Evolutionary conservation across 2,797 vertebrate species (phyloP).

Genomic region (Sitta carolinensis): DNA sequence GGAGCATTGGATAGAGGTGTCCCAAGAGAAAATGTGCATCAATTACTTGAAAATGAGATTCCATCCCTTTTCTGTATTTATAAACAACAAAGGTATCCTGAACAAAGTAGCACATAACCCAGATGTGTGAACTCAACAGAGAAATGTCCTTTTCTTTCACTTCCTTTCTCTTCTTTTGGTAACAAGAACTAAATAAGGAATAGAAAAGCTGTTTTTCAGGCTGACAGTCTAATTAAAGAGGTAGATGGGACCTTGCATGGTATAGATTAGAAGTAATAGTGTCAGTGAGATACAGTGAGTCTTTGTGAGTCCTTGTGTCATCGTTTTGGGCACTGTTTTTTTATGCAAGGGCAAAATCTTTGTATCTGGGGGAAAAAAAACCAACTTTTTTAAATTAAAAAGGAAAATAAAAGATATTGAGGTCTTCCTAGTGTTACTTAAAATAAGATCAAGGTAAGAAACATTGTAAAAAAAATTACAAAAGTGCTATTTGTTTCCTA

Average conservation of each 20-base stretch:
- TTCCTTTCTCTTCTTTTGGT: constrained; percentile 78
- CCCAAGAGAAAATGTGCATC: constrained; percentile 62
- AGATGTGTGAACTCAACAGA: constrained; percentile 77
- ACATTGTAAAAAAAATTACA: constrained; percentile 81
- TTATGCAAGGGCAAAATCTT: constrained; percentile 93
- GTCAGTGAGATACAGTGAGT: constrained; percentile 91
- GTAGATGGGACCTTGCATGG: constrained; percentile 83
- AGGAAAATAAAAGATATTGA: constrained; percentile 89
- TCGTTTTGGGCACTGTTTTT: constrained; percentile 91
- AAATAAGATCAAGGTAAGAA: constrained; percentile 87
- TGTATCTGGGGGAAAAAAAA: constrained; percentile 83
- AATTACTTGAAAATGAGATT: constrained; percentile 79
- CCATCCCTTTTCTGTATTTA: constrained; percentile 79
- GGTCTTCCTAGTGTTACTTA: constrained; percentile 99
- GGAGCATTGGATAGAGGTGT: constrained; percentile 42
- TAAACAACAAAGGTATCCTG: constrained; percentile 74
- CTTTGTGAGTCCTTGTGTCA: constrained; percentile 91
- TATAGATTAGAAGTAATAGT: constrained; percentile 81
- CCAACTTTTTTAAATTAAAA: constrained; percentile 87
- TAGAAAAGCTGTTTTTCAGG: constrained; percentile 82
- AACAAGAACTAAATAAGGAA: constrained; percentile 81
- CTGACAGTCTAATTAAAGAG: constrained; percentile 81
- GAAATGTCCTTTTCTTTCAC: constrained; percentile 75
- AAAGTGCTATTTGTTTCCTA: constrained; percentile 98
- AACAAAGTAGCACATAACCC: constrained; percentile 77